Base-by-base conservation (phyloP, 2,888 invertebrate species). In the Campopleginae sp. region DNA sequence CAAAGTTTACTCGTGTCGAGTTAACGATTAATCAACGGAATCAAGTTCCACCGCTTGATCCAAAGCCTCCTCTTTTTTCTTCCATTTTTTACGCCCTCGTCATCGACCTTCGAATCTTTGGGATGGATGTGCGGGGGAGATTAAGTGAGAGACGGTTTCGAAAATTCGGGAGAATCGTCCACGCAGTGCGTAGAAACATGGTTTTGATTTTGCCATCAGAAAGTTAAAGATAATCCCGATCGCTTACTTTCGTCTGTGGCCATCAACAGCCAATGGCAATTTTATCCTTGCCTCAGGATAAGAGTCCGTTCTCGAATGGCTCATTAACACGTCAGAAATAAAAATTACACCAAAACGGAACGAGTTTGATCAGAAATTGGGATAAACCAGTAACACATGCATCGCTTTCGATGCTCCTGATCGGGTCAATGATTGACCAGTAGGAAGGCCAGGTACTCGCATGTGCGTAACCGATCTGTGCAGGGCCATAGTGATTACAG, bases 401-500 rank as follows among this genome's bases (percentile, higher is more conserved):
- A 23, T 14, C 27, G 14, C 27, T 27, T 27, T 27, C 6, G 27
- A 27, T 58, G 27, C 27, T 27, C 23, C 54, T 27, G 23, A 27
- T 54, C 19, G 75, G 65, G 77, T 72, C 72, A 75, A 79, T 46
- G 54, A 80, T 76, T 8, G 44, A 44, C 42, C 23, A 46, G 77
- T 10, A 38, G 79, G 51, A 51, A 68, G 71, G 68, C 76, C 51
- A 75, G 42, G 27, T 23, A 38, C 71, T 71, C 65, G 63, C 87
- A 90, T 89, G 90, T 89, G 86, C 68, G 89, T 88, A 90, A 91
- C 91, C 91, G 90, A 91, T 91, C 90, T 87, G 84, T 87, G 86
- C n/a, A n/a, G n/a, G 86, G 89, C 88, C 87, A 89, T 88, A 90
- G 89, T 90, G 91, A 92, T 92, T 92, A 80, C 23, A 91, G 91